These are phyloP conservation scores for Calliopsis andreniformis DNA, from an alignment of 1,140 invertebrate genomes.

Conservation along the genomic window DNA sequence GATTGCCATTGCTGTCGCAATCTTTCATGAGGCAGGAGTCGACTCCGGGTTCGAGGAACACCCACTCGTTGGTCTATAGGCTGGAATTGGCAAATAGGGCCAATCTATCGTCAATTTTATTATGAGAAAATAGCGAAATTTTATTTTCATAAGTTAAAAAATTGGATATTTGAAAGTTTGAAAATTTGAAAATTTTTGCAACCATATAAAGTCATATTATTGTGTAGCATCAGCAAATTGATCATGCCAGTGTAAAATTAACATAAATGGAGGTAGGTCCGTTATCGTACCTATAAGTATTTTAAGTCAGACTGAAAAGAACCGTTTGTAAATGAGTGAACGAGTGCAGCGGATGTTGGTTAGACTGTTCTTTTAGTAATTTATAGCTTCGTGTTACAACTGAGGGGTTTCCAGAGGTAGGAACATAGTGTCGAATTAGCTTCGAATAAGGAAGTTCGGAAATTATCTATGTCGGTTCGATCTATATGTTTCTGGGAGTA, in stretches of 20 bases:
- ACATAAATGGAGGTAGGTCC: no score
- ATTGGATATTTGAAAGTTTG: no score
- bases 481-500: constrained; percentile 22
- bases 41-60: constrained; percentile 24
- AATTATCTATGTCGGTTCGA: constrained; percentile 35
- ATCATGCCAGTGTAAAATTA: no score
- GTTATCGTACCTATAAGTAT: no score
- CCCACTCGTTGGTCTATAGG: constrained; percentile 15
- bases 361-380: constrained; percentile 43
- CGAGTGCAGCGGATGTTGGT: constrained; percentile 38
- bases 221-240: no score
- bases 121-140: constrained; percentile 11
- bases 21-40: background rate
- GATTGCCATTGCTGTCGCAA: constrained; percentile 30
- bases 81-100: constrained; percentile 51
- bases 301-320: no score
- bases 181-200: no score
- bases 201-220: no score
- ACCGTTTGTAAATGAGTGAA: no score
- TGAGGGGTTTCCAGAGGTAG: constrained; percentile 1
- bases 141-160: no score
- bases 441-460: constrained; percentile 39
- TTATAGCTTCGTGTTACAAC: constrained; percentile 37
- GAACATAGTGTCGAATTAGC: constrained; percentile 34
- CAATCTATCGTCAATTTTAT: constrained; percentile 45